These are phyloP conservation scores for Rousettus madagascariensis DNA, from an alignment of 2,797 vertebrate genomes.

Conservation along the genomic window DNA sequence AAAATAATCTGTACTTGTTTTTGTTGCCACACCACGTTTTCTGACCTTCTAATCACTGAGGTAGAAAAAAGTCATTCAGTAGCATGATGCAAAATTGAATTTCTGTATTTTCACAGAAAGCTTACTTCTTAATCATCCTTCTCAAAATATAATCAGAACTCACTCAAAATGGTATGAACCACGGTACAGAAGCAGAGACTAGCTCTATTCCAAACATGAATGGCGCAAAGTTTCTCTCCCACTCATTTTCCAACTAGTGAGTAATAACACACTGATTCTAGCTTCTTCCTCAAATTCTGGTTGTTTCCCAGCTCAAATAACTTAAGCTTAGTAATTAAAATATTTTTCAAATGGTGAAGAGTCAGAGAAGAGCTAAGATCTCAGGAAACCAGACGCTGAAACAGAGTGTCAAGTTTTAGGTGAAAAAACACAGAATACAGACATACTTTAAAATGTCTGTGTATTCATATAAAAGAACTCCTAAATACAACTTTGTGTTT, in stretches of 20 bases:
- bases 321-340: neutral
- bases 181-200: neutral
- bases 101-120: constrained; percentile 18
- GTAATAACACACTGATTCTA: neutral
- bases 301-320: neutral
- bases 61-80: neutral
- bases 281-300: neutral
- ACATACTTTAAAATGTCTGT: neutral
- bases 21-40: neutral
- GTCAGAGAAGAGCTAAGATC: neutral
- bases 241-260: neutral
- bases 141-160: constrained; percentile 26
- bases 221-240: neutral
- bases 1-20: constrained; percentile 1
- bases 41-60: neutral
- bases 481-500: neutral
- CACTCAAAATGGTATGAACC: neutral
- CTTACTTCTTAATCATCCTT: constrained; percentile 28
- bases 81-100: constrained; percentile 40
- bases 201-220: neutral
- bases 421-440: neutral
- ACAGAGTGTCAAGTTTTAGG: neutral
- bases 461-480: neutral
- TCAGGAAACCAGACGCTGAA: neutral
- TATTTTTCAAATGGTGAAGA: neutral